These are phyloP conservation scores for Lutjanus campechanus DNA, from an alignment of 2,797 vertebrate species.

Conservation along the genomic window DNA sequence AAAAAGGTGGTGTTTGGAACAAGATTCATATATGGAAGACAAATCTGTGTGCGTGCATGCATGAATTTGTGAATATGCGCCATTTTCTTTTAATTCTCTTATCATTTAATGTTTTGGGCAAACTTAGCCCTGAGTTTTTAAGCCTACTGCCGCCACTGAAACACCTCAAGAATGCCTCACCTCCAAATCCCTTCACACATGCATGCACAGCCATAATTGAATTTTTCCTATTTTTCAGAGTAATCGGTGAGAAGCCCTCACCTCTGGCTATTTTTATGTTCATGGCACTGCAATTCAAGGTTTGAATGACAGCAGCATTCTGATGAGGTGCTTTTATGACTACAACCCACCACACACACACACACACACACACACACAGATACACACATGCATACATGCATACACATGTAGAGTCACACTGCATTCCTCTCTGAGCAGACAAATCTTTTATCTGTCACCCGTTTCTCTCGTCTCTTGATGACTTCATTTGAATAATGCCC, in stretches of 20 bases:
- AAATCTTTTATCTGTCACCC: slow-evolving; percentile 48
- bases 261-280: slow-evolving; percentile 68
- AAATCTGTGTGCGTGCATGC: not conserved
- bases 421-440: slow-evolving; percentile 31
- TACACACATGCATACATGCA: slow-evolving; percentile 6
- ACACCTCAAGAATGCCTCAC: slow-evolving; percentile 54
- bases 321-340: slow-evolving; percentile 60
- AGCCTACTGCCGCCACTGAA: slow-evolving; percentile 35
- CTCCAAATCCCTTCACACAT: slow-evolving; percentile 74
- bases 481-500: slow-evolving; percentile 63
- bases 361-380: slow-evolving; percentile 24
- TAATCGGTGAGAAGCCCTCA: slow-evolving; percentile 59
- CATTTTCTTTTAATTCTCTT: slow-evolving; percentile 65
- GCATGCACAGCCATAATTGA: slow-evolving; percentile 74
- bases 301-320: slow-evolving; percentile 72
- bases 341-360: not conserved
- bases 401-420: slow-evolving; percentile 38
- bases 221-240: slow-evolving; percentile 67
- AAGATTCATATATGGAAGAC: slow-evolving; percentile 31
- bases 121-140: slow-evolving; percentile 49
- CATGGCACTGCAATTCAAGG: slow-evolving; percentile 62
- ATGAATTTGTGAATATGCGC: slow-evolving; percentile 24
- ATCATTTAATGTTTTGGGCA: slow-evolving; percentile 68
- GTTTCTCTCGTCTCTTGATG: slow-evolving; percentile 37
- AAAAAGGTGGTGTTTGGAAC: slow-evolving; percentile 43